These are phyloP conservation scores for Drosophila repletoides DNA, from an alignment of 1,140 invertebrate genomes.

Conservation along the genomic window DNA sequence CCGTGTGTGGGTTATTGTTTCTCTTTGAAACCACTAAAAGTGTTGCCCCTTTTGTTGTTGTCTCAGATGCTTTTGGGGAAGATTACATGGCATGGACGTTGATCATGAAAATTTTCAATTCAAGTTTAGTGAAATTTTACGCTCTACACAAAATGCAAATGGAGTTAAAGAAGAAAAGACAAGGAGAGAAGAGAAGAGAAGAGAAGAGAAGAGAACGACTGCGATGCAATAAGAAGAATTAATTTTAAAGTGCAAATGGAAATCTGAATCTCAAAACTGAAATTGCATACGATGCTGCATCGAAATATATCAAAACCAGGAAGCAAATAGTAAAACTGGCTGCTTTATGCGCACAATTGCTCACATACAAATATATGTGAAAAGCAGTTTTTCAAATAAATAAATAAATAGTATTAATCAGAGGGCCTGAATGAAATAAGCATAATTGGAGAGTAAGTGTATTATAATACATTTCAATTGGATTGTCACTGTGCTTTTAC, in stretches of 20 bases:
- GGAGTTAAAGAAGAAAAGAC: neutral
- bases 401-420: no score
- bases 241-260: conserved; percentile 14
- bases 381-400: no score
- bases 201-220: neutral
- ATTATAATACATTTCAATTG: no score
- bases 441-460: no score
- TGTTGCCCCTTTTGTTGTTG: conserved; percentile 32
- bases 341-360: no score
- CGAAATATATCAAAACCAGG: conserved; percentile 3
- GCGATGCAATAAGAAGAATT: neutral
- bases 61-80: conserved; percentile 30
- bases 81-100: conserved; percentile 60
- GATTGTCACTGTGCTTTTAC: no score
- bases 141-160: conserved; percentile 27
- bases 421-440: no score
- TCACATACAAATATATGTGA: no score
- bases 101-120: conserved; percentile 81
- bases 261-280: conserved; percentile 4
- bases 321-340: neutral
- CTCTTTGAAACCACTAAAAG: conserved; percentile 47
- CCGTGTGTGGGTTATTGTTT: conserved; percentile 31
- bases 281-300: no score
- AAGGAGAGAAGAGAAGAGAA: neutral
- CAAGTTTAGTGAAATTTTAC: conserved; percentile 80